These are phyloP conservation scores for Melanaphis sacchari DNA, from an alignment of 1,140 invertebrate species.

Conservation along the genomic window DNA sequence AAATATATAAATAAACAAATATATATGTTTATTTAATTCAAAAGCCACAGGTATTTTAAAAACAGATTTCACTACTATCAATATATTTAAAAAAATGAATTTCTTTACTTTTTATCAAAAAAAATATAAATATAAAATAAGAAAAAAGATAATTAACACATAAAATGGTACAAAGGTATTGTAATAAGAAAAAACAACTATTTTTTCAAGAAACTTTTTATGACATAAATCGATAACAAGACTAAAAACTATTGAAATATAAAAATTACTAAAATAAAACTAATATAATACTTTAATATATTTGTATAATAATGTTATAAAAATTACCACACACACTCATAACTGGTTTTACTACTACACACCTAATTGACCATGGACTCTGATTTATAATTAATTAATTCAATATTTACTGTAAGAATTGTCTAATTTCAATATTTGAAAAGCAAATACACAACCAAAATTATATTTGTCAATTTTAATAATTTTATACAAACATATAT, in stretches of 20 bases:
- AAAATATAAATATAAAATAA: not conserved
- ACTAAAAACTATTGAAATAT: not conserved
- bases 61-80: not conserved
- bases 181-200: not conserved
- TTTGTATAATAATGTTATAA: not conserved
- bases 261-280: not conserved
- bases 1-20: not conserved
- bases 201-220: not conserved
- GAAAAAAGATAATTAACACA: not conserved
- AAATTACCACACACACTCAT: not conserved
- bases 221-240: not conserved
- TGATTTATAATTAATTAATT: constrained; percentile 5
- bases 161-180: not conserved
- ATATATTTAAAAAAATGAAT: not conserved
- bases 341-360: constrained; percentile 9
- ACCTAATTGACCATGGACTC: not conserved
- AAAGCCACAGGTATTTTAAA: not conserved
- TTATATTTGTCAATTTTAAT: not conserved
- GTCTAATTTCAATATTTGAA: not conserved
- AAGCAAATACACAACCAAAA: not conserved
- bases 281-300: not conserved
- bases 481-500: not conserved
- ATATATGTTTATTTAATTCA: not conserved
- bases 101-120: not conserved
- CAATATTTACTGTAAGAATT: not conserved